Base-by-base conservation (phyloP, 2,888 invertebrate species). In the Heliconius sara region DNA sequence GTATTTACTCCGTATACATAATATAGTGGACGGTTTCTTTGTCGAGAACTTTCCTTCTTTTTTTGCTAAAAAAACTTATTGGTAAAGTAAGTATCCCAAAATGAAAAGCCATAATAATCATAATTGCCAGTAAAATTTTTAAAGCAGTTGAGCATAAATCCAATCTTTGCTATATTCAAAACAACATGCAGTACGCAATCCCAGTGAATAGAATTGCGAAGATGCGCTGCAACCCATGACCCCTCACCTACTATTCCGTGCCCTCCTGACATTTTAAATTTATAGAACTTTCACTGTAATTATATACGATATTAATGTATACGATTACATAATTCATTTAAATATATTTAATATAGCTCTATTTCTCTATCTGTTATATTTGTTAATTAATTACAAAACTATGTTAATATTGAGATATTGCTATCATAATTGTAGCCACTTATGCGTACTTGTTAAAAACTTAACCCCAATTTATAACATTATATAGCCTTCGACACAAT, bases 141-240 rank as follows among this genome's bases (percentile, higher is more conserved):
- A 43, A 43, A 68, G 12, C 16, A 39, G 5, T 43, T n/a, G 34
- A 68, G 19, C 12, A 67, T 34, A 34, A 39, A 39, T 68, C 34
- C n/a, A 68, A 68, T 25, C 68, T 68, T 43, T 13, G 68, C 27
- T 57, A 57, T 30, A n/a, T 72, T 43, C 39, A 27, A 75, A 75
- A 75, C 47, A 73, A 57, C 67, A 57, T 77, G 71, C 79, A 82
- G 83, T 85, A 85, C 85, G 84, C 85, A 85, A 85, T 85, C 83
- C 76, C 73, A 78, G 77, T 72, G 27, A 75, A 75, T 75, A 76
- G 80, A 79, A 78, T 68, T 77, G 80, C 79, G 84, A 85, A 86
- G 86, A 87, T 86, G 85, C 84, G 84, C 84, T 83, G 74, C 81
- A 84, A 84, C 84, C 85, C 79, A 34, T 81, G 85, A 86, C 86